Evolutionary conservation across 2,797 vertebrate species (phyloP).

Genomic region (Podargus strigoides): DNA sequence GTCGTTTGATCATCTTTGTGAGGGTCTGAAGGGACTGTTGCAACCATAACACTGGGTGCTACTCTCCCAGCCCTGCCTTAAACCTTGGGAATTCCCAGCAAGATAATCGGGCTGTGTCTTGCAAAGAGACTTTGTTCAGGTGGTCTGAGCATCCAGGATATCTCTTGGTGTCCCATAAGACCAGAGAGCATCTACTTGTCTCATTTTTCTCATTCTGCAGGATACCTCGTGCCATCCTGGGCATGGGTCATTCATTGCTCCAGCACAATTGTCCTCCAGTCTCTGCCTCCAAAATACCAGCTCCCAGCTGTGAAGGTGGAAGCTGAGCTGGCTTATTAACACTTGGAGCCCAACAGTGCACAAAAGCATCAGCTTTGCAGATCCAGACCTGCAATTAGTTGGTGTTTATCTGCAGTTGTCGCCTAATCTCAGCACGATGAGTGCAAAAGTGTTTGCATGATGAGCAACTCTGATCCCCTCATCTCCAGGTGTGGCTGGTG

Average conservation of each 20-base stretch:
- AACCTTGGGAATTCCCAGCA: background rate
- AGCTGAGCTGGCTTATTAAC: background rate
- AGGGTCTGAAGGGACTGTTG: background rate
- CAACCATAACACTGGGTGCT: accelerated
- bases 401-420: background rate
- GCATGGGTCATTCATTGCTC: background rate
- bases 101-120: background rate
- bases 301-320: background rate
- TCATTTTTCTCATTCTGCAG: background rate
- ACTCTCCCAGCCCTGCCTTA: background rate
- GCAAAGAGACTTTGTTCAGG: background rate
- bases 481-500: background rate
- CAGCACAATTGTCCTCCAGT: background rate
- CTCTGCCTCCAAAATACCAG: background rate
- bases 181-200: background rate
- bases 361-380: background rate
- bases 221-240: background rate
- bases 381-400: background rate
- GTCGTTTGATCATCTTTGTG: background rate
- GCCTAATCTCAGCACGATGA: background rate
- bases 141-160: background rate
- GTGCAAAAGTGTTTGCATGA: accelerated
- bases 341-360: background rate
- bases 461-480: background rate
- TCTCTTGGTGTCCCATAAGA: background rate